Evolutionary conservation across 2,888 invertebrate genomes (phyloP).

Genomic region (Caenorhabditis plicata): DNA sequence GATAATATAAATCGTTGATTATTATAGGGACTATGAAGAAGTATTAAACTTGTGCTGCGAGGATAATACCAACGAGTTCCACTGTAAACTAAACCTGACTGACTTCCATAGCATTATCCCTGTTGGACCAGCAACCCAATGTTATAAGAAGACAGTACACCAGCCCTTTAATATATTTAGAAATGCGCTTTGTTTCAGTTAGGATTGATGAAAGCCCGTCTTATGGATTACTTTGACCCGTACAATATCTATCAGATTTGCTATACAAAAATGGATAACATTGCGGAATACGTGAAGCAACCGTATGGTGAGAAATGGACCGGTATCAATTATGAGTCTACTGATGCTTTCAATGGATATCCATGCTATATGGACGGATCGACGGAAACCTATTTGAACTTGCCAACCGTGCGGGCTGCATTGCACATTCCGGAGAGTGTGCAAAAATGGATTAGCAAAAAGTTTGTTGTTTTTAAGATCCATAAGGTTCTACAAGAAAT

Average conservation of each 20-base stretch:
- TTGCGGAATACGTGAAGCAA: too few species aligned
- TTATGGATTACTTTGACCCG: constrained; percentile 30
- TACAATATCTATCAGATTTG: constrained; percentile 47
- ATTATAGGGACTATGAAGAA: constrained; percentile 16
- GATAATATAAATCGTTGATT: neutral
- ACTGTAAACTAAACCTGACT: constrained; percentile 21
- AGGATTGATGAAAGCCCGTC: neutral
- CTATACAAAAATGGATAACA: constrained; percentile 20
- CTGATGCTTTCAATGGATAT: constrained; percentile 48
- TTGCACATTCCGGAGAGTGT: constrained; percentile 49
- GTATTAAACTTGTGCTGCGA: constrained; percentile 28
- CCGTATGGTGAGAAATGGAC: constrained; percentile 44
- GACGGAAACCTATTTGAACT: constrained; percentile 50
- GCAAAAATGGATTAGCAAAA: constrained; percentile 18
- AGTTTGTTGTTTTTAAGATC: constrained; percentile 11
- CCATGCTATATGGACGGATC: constrained; percentile 52
- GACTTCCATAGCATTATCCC: constrained; percentile 34
- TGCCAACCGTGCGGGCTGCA: constrained; percentile 46
- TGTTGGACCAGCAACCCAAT: neutral
- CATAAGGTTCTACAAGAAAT: neutral
- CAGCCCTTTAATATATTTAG: neutral
- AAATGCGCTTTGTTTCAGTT: neutral
- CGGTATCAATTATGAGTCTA: constrained; percentile 48
- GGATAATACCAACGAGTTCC: constrained; percentile 37
- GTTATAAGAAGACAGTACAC: too few species aligned